These are phyloP conservation scores for Montipora sp. DNA, from an alignment of 64 coral and sea anemone genomes.

Conservation along the genomic window DNA sequence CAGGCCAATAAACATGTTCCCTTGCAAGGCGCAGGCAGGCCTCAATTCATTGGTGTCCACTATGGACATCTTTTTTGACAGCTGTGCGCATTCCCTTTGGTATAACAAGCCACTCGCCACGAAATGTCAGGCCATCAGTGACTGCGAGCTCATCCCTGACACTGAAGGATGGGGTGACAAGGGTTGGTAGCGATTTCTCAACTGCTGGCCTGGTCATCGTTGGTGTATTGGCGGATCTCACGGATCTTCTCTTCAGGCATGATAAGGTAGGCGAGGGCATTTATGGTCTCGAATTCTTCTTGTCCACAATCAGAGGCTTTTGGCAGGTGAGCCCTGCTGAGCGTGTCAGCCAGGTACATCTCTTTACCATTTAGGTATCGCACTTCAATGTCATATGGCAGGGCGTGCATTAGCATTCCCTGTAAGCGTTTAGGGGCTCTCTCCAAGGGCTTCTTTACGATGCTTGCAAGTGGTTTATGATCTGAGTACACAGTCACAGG, in stretches of 20 bases:
- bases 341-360: background rate
- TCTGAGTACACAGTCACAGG: background rate
- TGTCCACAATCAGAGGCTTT: background rate
- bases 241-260: background rate
- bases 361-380: background rate
- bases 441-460: background rate
- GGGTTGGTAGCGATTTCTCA: background rate
- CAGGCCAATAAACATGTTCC: background rate
- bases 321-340: background rate
- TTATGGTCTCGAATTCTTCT: background rate
- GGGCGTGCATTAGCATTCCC: background rate
- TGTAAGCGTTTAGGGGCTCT: background rate
- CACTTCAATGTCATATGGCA: background rate
- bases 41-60: background rate
- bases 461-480: background rate
- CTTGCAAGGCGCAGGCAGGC: background rate
- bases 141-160: background rate
- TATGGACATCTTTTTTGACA: background rate
- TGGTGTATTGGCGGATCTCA: conserved; percentile 1
- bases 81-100: background rate
- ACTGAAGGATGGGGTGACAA: background rate
- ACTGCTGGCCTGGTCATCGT: background rate
- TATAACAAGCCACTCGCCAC: background rate
- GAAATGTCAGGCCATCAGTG: background rate
- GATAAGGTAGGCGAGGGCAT: background rate